These are phyloP conservation scores for Cheilosia soror DNA, from an alignment of 2,888 invertebrate genomes.

Conservation along the genomic window DNA sequence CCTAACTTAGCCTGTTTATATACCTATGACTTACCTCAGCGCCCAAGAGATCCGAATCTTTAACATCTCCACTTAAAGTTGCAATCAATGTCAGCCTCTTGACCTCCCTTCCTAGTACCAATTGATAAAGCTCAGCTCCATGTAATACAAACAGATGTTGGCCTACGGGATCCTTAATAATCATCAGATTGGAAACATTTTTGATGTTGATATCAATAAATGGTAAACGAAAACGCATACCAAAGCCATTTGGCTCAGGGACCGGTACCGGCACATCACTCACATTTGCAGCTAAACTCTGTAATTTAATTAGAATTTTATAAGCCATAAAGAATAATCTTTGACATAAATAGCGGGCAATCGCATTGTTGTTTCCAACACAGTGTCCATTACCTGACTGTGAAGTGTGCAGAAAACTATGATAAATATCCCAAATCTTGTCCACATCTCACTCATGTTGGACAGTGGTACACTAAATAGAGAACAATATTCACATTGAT, in stretches of 20 bases:
- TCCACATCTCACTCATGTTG: slow-evolving; percentile 28
- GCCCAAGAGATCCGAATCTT: slow-evolving; percentile 71
- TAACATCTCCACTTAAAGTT: slow-evolving; percentile 77
- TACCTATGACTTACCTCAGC: slow-evolving; percentile 75
- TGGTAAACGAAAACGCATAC: slow-evolving; percentile 79
- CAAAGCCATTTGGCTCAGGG: slow-evolving; percentile 44
- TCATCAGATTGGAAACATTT: slow-evolving; percentile 77
- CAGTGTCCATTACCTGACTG: slow-evolving; percentile 8
- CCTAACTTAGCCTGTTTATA: background rate
- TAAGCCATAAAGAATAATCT: background rate
- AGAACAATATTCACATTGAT: slow-evolving; percentile 2
- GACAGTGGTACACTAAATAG: background rate
- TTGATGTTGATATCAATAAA: slow-evolving; percentile 80
- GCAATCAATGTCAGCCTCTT: slow-evolving; percentile 79
- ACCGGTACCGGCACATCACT: background rate
- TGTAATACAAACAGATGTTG: slow-evolving; percentile 79
- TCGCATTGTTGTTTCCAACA: background rate
- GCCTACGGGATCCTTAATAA: slow-evolving; percentile 78
- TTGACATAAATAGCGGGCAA: slow-evolving; percentile 20
- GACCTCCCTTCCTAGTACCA: slow-evolving; percentile 77
- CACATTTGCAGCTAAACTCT: slow-evolving; percentile 18
- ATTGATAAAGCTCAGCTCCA: slow-evolving; percentile 79
- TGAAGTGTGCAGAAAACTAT: slow-evolving; percentile 10
- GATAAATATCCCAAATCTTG: slow-evolving; percentile 16
- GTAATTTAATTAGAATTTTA: slow-evolving; percentile 16